phyloP scores from a whole-genome alignment of 2,113 vertebrate species.

The Paratilapia polleni region DNA sequence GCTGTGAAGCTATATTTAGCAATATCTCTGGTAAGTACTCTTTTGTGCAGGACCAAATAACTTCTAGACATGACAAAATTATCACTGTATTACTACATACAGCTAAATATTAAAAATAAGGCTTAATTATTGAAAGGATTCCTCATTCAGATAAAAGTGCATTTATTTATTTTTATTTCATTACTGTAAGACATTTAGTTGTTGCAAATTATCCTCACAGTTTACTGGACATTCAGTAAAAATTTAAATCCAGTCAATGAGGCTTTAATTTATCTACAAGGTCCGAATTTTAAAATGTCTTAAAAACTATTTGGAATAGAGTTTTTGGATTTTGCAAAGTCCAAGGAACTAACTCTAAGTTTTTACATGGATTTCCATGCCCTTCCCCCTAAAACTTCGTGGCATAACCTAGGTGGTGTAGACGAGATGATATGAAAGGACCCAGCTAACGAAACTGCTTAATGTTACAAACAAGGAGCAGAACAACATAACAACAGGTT shows the following conservation, averaged over 20 bases:
- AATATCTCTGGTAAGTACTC: neutral
- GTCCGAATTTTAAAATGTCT: neutral
- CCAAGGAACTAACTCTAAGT: neutral
- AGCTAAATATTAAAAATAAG: neutral
- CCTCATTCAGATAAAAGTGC: too few relatives aligned
- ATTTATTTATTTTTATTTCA: too few relatives aligned
- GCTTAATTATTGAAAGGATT: neutral
- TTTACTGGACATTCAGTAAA: neutral
- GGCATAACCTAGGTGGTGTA: rapidly evolving
- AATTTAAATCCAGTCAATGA: neutral
- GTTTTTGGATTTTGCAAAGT: neutral
- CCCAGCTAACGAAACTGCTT: neutral
- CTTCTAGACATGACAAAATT: neutral
- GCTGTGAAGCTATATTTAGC: neutral
- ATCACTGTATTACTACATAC: neutral
- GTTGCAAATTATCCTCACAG: neutral
- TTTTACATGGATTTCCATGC: too few relatives aligned
- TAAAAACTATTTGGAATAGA: neutral
- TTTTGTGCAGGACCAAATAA: neutral
- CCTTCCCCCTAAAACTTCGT: neutral
- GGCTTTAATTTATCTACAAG: neutral
- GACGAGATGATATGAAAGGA: neutral
- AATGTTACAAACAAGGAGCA: neutral
- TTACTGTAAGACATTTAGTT: neutral
- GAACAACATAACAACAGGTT: neutral